Base-by-base conservation (phyloP, 2,113 vertebrate species). In the Boulengerochromis microlepis region DNA sequence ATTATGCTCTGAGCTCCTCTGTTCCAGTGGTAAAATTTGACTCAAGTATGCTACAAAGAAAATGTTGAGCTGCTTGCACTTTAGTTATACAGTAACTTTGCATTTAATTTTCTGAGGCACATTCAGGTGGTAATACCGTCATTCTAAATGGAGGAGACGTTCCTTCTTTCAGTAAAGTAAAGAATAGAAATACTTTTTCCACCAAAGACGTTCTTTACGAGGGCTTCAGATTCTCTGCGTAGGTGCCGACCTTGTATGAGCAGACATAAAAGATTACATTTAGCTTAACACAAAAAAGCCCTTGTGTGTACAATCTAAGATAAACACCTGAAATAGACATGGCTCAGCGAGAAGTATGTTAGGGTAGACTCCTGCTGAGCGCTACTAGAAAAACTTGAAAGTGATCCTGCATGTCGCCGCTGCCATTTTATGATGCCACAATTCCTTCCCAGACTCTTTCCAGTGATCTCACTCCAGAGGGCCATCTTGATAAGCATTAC, bases 311-410 rank as follows among this genome's bases (percentile, higher is more conserved):
- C 52, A 76, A 33, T 76, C 56, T 45, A 3, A 56, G 86, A 83
- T 71, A 83, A 87, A 80, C 24, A 83, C 42, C 15, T 81, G 61
- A 81, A 84, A 86, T 26, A 82, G 50, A 86, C 88, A 31, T 13
- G 82, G 71, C 85, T 57, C 33, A 16, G 76, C 29, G 76, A 83
- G 84, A 87, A 86, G 83, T 82, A 76, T 85, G 87, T 84, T 87
- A 42, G 78, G 33, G 35, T 74, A 69, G 69, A 89, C 80, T 90
- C 86, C 89, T 6, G 84, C 87, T 10, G 50, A 87, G 91, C 4
- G 64, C 87, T 83, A 71, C 87, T 87, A 33, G 69, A 87, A 84
- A 86, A 80, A 86, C 90, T 61, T 85, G 57, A 93, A 91, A 91
- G 89, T 81, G 81, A 90, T 90, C 81, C 61, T 42, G 50, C 84